Base-by-base conservation (phyloP, 2,888 invertebrate genomes). In the Mylabris sibirica region DNA sequence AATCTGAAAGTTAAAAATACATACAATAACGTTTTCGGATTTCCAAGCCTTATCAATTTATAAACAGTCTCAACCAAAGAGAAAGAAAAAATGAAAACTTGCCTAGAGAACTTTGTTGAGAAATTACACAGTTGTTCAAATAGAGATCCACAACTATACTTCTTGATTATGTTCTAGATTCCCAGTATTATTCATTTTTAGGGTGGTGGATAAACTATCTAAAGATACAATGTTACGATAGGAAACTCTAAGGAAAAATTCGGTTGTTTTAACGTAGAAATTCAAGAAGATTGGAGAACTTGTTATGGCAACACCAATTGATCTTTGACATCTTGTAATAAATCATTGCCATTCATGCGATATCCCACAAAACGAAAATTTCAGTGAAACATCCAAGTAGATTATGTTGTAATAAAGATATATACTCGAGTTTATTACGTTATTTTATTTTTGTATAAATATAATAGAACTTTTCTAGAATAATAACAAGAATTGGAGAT, bases 401-500 rank as follows among this genome's bases (percentile, higher is more conserved):
- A 44, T 44, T 44, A 44, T 44, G 17, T 44, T n/a, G 44, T 44
- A 44, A 44, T 44, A 44, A 44, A 44, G 17, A 44, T 44, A n/a
- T 44, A 30, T 17, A 5, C 2, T 44, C 3, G n/a, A 44, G 44
- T 44, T 44, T 44, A 44, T n/a, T 3, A 8, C n/a, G 6, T 5
- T 41, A 41, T 44, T 44, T 17, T 44, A 44, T 44, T 44, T 30
- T 44, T n/a, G n/a, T 44, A 17, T 44, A 38, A 12, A 38, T 14
- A 44, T n/a, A 44, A n/a, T 6, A n/a, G n/a, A 44, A n/a, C 17
- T 17, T 12, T 4, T 44, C 44, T 14, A 44, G n/a, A 44, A 8
- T 44, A n/a, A 44, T 44, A 30, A 30, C 30, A 30, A 30, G 30
- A 30, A 30, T 30, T 30, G 30, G 4, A 30, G 30, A 30, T 30